phyloP scores from a whole-genome alignment of 1,140 invertebrate species.

The Ladona fulva region DNA sequence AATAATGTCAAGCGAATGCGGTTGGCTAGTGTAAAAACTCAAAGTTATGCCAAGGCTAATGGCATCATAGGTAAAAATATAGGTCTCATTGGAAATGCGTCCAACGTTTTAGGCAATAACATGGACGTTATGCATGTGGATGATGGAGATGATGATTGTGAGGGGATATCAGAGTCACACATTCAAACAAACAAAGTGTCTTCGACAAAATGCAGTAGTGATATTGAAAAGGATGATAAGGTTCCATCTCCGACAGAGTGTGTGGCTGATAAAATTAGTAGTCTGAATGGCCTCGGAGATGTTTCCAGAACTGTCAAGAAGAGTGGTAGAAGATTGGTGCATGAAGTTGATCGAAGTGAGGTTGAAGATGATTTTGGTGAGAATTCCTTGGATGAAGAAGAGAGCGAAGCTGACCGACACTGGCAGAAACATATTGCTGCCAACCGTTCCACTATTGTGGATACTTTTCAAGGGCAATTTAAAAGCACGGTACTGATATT shows the following conservation, averaged over 20 bases:
- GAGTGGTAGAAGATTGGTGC: background rate
- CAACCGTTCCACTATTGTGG: conserved; percentile 56
- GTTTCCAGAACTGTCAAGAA: background rate
- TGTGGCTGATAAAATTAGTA: background rate
- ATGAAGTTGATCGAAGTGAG: background rate
- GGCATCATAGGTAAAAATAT: background rate
- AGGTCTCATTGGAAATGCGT: background rate
- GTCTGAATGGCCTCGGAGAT: background rate
- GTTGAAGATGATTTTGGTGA: conserved; percentile 29
- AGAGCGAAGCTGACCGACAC: conserved; percentile 46
- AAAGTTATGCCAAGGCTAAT: background rate
- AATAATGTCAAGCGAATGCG: conserved; percentile 39
- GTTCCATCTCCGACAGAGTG: background rate
- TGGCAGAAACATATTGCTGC: conserved; percentile 51
- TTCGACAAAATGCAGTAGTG: background rate
- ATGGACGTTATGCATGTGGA: background rate
- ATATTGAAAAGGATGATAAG: background rate
- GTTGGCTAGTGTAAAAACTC: conserved; percentile 30
- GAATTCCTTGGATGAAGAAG: conserved; percentile 33
- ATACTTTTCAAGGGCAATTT: conserved; percentile 63
- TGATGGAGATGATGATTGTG: background rate
- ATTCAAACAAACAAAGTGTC: background rate
- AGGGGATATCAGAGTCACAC: conserved; percentile 14
- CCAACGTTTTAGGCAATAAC: background rate
- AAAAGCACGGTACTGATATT: conserved; percentile 53